Evolutionary conservation across 2,888 invertebrate genomes (phyloP), one percentile per base, ranked within the genome.

Genomic region (Eudemis profundana): DNA sequence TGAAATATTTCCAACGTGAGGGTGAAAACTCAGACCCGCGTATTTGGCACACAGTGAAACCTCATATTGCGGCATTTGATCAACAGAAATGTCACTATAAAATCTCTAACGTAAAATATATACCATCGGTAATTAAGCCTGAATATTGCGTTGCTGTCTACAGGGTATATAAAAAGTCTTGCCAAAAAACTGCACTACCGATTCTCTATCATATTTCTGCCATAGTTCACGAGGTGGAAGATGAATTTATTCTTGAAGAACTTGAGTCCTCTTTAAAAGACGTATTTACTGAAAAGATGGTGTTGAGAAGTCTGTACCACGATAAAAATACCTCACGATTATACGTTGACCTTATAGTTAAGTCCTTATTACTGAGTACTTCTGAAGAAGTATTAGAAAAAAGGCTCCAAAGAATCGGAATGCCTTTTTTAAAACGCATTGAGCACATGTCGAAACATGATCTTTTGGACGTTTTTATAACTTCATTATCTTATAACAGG

Each of bases 81-180:
- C 47, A 23, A 27, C 5, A 21, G 14, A n/a, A n/a, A 5, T 51
- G 33, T 36, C 19, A 19, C n/a, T 51, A 51, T 36, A 36, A 17
- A 12, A 17, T 51, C 33, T n/a, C 17, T 17, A 36, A 19, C 4
- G 10, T 17, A 1, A 2, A 36, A 7, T 36, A 5, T 17, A 70
- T 85, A 5, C 82, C 85, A 0, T 19, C 65, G 4, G 60, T 63
- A 23, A 77, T 85, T 4, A 74, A 72, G 68, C 70, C 78, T 0
- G 82, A 84, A 23, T 87, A 83, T 47, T 80, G 79, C 64, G 67
- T 69, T 4, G 67, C 72, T 4, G 61, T 85, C 4, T 87, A 73
- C 56, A 67, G 71, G 10, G 66, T 65, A 1, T 69, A 78, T 12
- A 49, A 69, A 2, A 77, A 74, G 61, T 66, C 68, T 3, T 67